Percentiles rank a stretch among this genome's conserved stretches.
These are phyloP conservation scores for Carposina sasakii DNA, from an alignment of 1,140 invertebrate genomes.

Conservation along the genomic window DNA sequence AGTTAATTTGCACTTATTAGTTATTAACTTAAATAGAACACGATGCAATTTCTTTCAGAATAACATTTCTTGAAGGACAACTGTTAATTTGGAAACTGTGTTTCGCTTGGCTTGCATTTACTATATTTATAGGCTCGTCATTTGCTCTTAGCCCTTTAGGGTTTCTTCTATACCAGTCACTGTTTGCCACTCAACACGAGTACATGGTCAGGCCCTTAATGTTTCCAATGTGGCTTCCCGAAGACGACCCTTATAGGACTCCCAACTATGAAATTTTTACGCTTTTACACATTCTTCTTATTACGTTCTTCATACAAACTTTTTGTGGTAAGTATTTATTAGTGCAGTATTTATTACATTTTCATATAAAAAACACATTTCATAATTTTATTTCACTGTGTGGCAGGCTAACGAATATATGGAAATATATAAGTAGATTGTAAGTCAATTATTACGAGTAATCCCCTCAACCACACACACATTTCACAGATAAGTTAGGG, in stretches of 20 bases:
- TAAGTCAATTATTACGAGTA: too few species aligned
- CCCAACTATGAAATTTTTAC: constrained; percentile 49
- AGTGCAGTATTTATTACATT: too few species aligned
- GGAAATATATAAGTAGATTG: too few species aligned
- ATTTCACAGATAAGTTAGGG: too few species aligned
- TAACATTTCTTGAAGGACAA: constrained; percentile 34
- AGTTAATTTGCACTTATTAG: too few species aligned
- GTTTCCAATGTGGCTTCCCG: constrained; percentile 42
- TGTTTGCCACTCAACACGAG: constrained; percentile 34
- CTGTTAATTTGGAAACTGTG: constrained; percentile 38
- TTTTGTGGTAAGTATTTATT: constrained; percentile 33
- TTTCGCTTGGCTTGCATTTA: constrained; percentile 28
- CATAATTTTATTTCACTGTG: too few species aligned
- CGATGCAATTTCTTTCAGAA: constrained; percentile 32
- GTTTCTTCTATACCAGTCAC: constrained; percentile 28
- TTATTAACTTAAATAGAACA: too few species aligned
- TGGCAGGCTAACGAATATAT: too few species aligned
- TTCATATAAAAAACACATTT: too few species aligned
- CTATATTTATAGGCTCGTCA: constrained; percentile 7
- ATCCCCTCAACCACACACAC: too few species aligned
- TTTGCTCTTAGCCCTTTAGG: constrained; percentile 19
- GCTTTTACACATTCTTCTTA: constrained; percentile 18
- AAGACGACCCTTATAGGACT: constrained; percentile 40
- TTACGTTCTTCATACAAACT: constrained; percentile 23
- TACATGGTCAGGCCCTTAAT: constrained; percentile 33